Conservation (phyloP, 2,888 invertebrate species). For the Apotomis betuletana region DNA sequence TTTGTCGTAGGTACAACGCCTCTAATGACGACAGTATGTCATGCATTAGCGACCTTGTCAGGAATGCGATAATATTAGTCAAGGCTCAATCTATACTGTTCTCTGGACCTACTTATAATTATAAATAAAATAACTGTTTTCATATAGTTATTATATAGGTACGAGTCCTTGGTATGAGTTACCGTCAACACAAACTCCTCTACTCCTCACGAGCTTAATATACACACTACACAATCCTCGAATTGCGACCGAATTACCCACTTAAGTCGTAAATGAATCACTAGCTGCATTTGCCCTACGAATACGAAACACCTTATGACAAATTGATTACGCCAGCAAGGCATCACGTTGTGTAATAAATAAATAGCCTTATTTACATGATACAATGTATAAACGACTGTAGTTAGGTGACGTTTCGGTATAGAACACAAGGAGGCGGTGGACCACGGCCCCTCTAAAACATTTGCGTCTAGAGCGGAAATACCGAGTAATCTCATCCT, state of each 20-base stretch:
- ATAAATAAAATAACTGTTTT: too few species aligned
- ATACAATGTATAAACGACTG: neutral
- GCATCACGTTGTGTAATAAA: constrained; percentile 2
- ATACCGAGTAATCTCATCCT: constrained; percentile 13
- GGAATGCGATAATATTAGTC: constrained; percentile 14
- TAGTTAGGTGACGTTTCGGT: neutral
- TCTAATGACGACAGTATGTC: neutral
- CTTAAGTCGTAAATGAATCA: constrained; percentile 8
- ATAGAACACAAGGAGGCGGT: neutral
- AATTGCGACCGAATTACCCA: constrained; percentile 21
- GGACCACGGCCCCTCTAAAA: constrained; percentile 14
- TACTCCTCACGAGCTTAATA: neutral
- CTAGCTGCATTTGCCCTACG: constrained; percentile 3
- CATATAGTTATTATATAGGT: too few species aligned
- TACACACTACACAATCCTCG: neutral
- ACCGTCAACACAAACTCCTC: neutral
- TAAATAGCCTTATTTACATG: neutral
- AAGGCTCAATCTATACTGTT: constrained; percentile 6
- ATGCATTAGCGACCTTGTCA: constrained; percentile 12
- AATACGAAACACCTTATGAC: constrained; percentile 2
- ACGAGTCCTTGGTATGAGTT: too few species aligned
- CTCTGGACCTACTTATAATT: neutral
- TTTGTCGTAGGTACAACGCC: constrained; percentile 2
- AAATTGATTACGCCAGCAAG: constrained; percentile 1
- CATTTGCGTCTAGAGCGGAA: constrained; percentile 20